These are phyloP conservation scores for Podarcis raffonei DNA, from an alignment of 2,113 vertebrate species.

Conservation along the genomic window DNA sequence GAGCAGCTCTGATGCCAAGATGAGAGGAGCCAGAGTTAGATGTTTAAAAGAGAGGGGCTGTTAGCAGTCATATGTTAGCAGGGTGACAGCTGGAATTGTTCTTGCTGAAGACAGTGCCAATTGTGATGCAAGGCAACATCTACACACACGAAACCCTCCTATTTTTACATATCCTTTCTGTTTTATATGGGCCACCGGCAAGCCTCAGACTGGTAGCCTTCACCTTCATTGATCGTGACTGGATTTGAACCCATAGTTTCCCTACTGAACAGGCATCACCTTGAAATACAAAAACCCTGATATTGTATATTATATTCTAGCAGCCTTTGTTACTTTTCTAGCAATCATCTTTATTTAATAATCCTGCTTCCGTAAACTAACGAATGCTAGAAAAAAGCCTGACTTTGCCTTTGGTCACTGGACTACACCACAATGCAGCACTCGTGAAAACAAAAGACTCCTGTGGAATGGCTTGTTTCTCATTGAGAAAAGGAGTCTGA, in stretches of 20 bases:
- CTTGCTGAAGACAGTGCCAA: not conserved
- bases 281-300: not conserved
- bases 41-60: not conserved
- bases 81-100: not conserved
- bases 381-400: not conserved
- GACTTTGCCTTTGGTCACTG: rapidly evolving
- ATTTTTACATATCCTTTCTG: not conserved
- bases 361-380: not conserved
- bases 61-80: not conserved
- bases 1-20: not conserved
- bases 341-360: not conserved
- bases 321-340: not conserved
- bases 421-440: not conserved
- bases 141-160: not conserved
- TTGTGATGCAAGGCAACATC: not conserved
- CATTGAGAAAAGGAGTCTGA: constrained; percentile 7
- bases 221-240: not conserved
- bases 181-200: not conserved
- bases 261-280: not conserved
- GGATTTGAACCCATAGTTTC: not conserved
- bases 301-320: not conserved
- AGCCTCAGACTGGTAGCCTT: not conserved
- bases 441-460: not conserved
- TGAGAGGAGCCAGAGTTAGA: not conserved
- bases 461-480: constrained; percentile 20